Evolutionary conservation across 2,888 invertebrate species (phyloP), one percentile per base, ranked within the genome.

Genomic region (Pinctada fucata): DNA sequence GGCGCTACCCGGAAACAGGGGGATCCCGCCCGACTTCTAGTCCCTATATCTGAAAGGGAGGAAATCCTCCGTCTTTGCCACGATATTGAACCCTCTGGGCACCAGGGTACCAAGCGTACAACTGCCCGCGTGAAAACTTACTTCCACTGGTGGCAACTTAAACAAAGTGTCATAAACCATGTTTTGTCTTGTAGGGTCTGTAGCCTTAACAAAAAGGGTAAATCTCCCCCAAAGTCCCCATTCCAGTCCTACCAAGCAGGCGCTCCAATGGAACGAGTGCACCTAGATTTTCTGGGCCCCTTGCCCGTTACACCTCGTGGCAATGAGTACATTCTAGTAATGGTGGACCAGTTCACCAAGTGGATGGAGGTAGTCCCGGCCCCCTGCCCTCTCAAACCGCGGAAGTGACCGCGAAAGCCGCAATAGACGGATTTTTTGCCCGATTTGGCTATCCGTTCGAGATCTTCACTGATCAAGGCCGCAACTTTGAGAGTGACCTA

Each of bases 401-500:
- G 69, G 49, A 69, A 49, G 49, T 69, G 6, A 69, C 49, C 2
- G 69, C 69, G 2, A 47, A 13, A 1, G 31, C 69, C 3, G 69
- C 69, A 8, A 48, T 69, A 10, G 49, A 69, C 10, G 69, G 49
- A 45, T 48, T 66, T 45, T 69, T 69, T 13, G 45, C 49, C 0
- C 6, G 69, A 48, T 48, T 69, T 69, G 69, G 48, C 66, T 48
- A 69, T 13, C 69, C 48, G 3, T 69, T 48, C 49, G 48, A 69
- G 48, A 49, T 69, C 48, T 69, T 69, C 13, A 69, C 69, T 48
- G 69, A 69, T 69, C 69, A 69, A 49, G 69, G 48, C 4, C 47
- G 69, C 4, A 48, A 69, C 13, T 69, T 48, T 45, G 69, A 69
- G 13, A 69, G 49, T n/a, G 6, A 69, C n/a, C 69, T 66, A 66